Evolutionary conservation across 2,888 invertebrate genomes (phyloP), one percentile per base, ranked within the genome.

Genomic region (Zhuqinia jingwanae): DNA sequence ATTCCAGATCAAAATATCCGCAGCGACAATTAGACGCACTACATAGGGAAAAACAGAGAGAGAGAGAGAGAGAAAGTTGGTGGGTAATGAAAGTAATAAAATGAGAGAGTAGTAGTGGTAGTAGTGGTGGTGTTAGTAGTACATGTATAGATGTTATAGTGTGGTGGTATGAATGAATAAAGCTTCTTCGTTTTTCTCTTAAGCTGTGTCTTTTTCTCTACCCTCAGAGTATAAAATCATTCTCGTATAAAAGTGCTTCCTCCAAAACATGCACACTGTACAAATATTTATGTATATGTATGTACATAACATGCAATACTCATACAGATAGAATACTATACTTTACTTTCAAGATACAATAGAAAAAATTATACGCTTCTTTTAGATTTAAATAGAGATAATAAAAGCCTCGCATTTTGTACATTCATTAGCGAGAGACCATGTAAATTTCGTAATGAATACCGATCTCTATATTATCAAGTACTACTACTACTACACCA

Each of bases 1-100:
- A 77, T 78, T 77, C 77, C 77, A 84, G 84, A 84, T 84, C 84
- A 84, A 84, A 84, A 84, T 84, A 84, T 84, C 84, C 84, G 84
- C 84, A 84, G 84, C 58, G 84, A 84, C 84, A 84, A 84, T 84
- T 84, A 84, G 84, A 84, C 77, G 63, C 73, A 60, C 53, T 20
- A 30, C 65, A 47, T 5, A 30, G 63, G n/a, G 63, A 63, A 30
- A 30, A 30, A 63, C 5, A 30, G 53, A 70, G 17, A 65, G 42
- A 65, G 30, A n/a, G n/a, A n/a, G n/a, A n/a, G n/a, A 50, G 73
- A 58, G 65, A 83, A 70, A 84, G 84, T 84, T 84, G 77, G 77
- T 84, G 27, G 65, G 84, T 84, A 84, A 84, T 84, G 84, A 84
- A 84, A 84, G 84, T 84, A 65, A 84, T 84, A 84, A 84, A 84